These are phyloP conservation scores for Channa maculata DNA, from an alignment of 2,113 vertebrate genomes.

Conservation along the genomic window DNA sequence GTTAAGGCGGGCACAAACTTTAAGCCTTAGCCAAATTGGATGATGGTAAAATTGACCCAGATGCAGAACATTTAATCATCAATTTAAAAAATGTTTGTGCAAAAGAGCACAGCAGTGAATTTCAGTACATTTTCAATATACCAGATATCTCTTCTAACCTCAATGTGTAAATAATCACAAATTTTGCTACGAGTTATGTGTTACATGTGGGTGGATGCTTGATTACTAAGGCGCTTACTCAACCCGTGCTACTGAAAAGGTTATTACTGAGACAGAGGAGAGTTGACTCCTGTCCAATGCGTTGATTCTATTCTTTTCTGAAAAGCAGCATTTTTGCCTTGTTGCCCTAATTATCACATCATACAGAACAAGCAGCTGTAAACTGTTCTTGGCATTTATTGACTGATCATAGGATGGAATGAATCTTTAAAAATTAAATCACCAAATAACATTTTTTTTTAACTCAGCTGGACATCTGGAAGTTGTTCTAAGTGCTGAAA, in stretches of 20 bases:
- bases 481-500: not conserved
- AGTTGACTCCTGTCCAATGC: not conserved
- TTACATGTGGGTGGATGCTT: not conserved
- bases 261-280: constrained; percentile 9
- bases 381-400: not conserved
- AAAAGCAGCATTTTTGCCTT: not conserved
- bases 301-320: not conserved
- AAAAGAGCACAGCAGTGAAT: not conserved
- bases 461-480: not conserved
- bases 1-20: too few relatives aligned
- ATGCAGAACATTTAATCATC: too few relatives aligned
- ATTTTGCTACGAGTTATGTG: not conserved
- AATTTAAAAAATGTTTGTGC: not conserved
- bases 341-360: not conserved
- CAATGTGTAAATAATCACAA: not conserved
- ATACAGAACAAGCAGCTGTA: not conserved
- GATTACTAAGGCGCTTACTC: constrained; percentile 30
- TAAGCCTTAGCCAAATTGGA: too few relatives aligned
- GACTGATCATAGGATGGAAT: not conserved
- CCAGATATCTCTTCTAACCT: not conserved
- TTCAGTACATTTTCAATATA: not conserved
- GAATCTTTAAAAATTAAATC: not conserved
- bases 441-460: not conserved
- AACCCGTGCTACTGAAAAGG: constrained; percentile 7
- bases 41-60: too few relatives aligned